Base-by-base conservation (phyloP, 2,888 invertebrate species). In the Microctonus brassicae region DNA sequence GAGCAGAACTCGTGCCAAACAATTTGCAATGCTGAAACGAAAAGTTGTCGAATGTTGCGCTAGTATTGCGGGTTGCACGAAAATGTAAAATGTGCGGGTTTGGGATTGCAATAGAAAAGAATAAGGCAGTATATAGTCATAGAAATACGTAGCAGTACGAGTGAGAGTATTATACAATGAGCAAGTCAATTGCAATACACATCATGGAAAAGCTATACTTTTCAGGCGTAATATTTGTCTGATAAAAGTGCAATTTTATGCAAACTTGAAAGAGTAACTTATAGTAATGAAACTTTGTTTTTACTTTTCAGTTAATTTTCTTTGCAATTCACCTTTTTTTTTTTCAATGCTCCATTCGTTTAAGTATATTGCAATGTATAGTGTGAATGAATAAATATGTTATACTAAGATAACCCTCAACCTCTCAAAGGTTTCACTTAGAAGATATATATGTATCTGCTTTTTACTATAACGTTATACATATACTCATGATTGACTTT, bases 11-110 rank as follows among this genome's bases (percentile, higher is more conserved):
- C 17, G 78, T 80, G 82, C 81, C 83, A 81, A 84, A 83, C 81
- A 85, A 85, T 86, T 84, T 85, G 84, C 83, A 85, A 84, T 85
- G 83, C 82, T 83, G 86, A 86, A 83, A 74, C 77, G 82, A 81
- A 84, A 83, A 85, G 82, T 84, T 85, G 83, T 78, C 76, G 80
- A 78, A 80, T 76, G 79, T 80, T 77, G 73, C 77, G n/a, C 60
- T 75, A 68, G 74, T 63, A 63, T 58, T 33, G 72, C 58, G 66
- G 20, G 63, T n/a, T 61, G 71, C 36, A 52, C 55, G 55, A 39
- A 64, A 70, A 63, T 66, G 70, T 60, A 52, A 68, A 29, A 66
- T 61, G 67, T 68, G 73, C 73, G 70, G 39, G 26, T 71, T 66
- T 75, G 68, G 65, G 33, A 66, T 60, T 42, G 57, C 53, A 60